Percentiles rank a stretch among this genome's conserved stretches.
Evolutionary conservation across 2,797 vertebrate species (phyloP).

Genomic region (Tarsius wallacei): DNA sequence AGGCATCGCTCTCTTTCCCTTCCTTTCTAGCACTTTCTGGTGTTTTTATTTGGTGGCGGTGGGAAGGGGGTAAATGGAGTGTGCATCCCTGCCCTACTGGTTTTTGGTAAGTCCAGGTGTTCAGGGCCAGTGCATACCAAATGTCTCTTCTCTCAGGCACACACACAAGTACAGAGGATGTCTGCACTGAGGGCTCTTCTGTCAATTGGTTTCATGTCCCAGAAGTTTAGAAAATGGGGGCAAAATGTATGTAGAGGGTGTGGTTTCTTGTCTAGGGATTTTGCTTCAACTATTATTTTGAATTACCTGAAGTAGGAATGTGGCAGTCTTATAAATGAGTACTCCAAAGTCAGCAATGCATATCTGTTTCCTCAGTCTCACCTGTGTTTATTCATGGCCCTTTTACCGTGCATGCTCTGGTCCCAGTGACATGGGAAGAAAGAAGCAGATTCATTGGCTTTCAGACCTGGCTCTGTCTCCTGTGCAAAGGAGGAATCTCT

Average conservation of each 20-base stretch:
- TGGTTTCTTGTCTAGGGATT: not conserved
- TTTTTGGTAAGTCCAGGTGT: not conserved
- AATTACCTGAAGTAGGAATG: not conserved
- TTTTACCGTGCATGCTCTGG: not conserved
- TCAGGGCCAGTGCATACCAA: accelerated
- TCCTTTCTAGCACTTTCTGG: not conserved
- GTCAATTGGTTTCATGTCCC: not conserved
- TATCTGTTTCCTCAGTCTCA: not conserved
- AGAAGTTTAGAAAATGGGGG: not conserved
- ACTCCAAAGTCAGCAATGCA: not conserved
- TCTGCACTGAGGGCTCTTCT: not conserved
- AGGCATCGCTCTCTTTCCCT: accelerated
- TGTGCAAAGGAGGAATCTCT: not conserved
- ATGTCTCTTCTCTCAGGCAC: not conserved
- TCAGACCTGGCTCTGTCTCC: not conserved
- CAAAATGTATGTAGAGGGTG: accelerated
- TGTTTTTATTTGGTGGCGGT: accelerated
- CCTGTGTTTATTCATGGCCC: not conserved
- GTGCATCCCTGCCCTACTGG: not conserved
- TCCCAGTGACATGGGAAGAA: not conserved
- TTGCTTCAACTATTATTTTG: not conserved
- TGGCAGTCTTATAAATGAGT: not conserved
- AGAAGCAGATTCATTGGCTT: not conserved
- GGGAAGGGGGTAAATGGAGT: accelerated
- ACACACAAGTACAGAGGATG: too few species aligned